Evolutionary conservation across 1,140 invertebrate genomes (phyloP).

Genomic region (Drosophila lowei): DNA sequence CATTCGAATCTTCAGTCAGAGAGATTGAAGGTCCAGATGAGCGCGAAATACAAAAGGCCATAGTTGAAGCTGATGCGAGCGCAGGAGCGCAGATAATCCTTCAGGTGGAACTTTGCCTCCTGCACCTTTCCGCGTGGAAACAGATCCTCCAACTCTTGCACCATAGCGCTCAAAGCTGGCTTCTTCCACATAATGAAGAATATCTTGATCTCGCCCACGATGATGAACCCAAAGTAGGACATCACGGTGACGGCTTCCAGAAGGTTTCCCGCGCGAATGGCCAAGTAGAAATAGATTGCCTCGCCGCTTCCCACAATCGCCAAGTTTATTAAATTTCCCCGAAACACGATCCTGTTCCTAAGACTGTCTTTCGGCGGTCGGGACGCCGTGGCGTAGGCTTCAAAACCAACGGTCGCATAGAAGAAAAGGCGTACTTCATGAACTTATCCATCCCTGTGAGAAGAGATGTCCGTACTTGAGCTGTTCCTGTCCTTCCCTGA

Average conservation of each 20-base stretch:
- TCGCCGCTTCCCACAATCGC: constrained; percentile 5
- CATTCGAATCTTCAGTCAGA: constrained; percentile 43
- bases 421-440: constrained; percentile 60
- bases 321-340: constrained; percentile 46
- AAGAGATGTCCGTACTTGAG: not conserved
- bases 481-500: not conserved
- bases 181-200: constrained; percentile 47
- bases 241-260: constrained; percentile 59
- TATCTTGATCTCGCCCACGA: constrained; percentile 63
- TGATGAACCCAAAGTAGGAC: constrained; percentile 65
- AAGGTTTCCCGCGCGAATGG: constrained; percentile 25
- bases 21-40: constrained; percentile 75
- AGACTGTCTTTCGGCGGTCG: not conserved
- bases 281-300: constrained; percentile 33
- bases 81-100: constrained; percentile 35
- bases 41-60: constrained; percentile 50
- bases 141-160: constrained; percentile 40
- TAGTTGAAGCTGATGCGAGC: constrained; percentile 46
- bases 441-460: constrained; percentile 42
- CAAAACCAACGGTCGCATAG: constrained; percentile 46
- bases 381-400: constrained; percentile 27
- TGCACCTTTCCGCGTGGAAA: constrained; percentile 36
- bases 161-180: constrained; percentile 27
- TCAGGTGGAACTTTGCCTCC: constrained; percentile 37
- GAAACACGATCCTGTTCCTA: constrained; percentile 28